Conservation (phyloP, 2,888 invertebrate genomes). For the Epistrophe grossulariae region DNA sequence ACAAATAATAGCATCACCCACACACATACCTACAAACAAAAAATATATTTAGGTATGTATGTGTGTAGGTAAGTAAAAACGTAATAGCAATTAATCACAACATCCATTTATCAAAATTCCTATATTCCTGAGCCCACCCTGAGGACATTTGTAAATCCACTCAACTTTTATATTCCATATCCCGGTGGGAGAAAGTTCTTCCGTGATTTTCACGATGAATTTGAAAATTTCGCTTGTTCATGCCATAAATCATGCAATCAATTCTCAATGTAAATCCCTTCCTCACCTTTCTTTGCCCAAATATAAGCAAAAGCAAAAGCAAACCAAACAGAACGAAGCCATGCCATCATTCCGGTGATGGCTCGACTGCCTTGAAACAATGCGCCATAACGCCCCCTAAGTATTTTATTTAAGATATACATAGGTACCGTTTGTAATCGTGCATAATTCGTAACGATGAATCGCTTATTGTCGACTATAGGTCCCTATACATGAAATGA, state of each 20-base stretch:
- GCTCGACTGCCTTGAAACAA: conserved; percentile 3
- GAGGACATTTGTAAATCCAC: conserved; percentile 27
- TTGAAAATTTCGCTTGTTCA: conserved; percentile 59
- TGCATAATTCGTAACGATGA: conserved; percentile 52
- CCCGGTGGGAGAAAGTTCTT: conserved; percentile 17
- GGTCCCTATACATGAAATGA: conserved; percentile 30
- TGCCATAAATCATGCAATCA: conserved; percentile 73
- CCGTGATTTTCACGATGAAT: conserved; percentile 56
- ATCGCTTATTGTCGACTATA: conserved; percentile 55
- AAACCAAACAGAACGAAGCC: background rate
- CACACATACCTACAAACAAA: background rate
- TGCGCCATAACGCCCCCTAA: conserved; percentile 4
- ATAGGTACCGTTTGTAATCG: conserved; percentile 40
- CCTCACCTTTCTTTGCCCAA: conserved; percentile 3
- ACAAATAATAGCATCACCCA: background rate
- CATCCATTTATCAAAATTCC: conserved; percentile 71
- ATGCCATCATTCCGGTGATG: background rate
- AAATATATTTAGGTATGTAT: no score
- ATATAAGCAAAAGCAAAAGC: background rate
- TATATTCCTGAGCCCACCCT: conserved; percentile 26
- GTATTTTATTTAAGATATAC: conserved; percentile 11
- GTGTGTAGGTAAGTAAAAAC: conserved; percentile 25
- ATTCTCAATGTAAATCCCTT: conserved; percentile 51
- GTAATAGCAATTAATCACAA: conserved; percentile 70
- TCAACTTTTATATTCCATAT: conserved; percentile 1